Evolutionary conservation across 2,888 invertebrate genomes (phyloP).

Genomic region (Drosophila fulvimacula): DNA sequence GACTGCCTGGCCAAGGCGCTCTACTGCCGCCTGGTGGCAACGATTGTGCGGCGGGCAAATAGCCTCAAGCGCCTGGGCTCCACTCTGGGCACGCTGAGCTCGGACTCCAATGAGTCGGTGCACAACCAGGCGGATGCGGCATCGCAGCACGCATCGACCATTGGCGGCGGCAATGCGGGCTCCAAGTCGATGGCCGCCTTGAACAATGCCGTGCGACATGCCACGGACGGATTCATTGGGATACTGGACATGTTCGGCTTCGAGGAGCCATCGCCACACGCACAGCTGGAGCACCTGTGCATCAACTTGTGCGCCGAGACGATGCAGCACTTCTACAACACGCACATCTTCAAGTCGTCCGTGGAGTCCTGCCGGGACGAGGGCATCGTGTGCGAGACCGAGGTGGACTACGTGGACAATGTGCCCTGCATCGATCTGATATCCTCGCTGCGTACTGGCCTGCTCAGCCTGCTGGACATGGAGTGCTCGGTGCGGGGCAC

Average conservation of each 20-base stretch:
- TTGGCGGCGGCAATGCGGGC: conserved; percentile 90
- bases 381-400: conserved; percentile 94
- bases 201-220: conserved; percentile 96
- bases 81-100: conserved; percentile 93
- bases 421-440: conserved; percentile 98
- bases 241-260: conserved; percentile 99
- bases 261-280: conserved; percentile 93
- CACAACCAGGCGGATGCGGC: conserved; percentile 94
- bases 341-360: conserved; percentile 97
- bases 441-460: conserved; percentile 95
- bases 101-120: conserved; percentile 94
- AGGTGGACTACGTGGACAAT: conserved; percentile 96
- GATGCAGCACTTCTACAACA: conserved; percentile 99
- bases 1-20: conserved; percentile 96
- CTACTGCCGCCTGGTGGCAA: conserved; percentile 97
- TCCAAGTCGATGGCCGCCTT: conserved; percentile 96
- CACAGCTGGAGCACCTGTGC: conserved; percentile 96
- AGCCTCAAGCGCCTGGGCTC: conserved; percentile 93
- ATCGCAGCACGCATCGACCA: conserved; percentile 93
- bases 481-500: conserved; percentile 94
- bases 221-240: conserved; percentile 97
- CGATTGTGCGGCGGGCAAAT: conserved; percentile 96
- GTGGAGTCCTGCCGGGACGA: conserved; percentile 97
- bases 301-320: conserved; percentile 98
- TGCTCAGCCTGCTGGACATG: conserved; percentile 95